These are phyloP conservation scores for Anastrepha obliqua DNA, from an alignment of 1,140 invertebrate species.

Conservation along the genomic window DNA sequence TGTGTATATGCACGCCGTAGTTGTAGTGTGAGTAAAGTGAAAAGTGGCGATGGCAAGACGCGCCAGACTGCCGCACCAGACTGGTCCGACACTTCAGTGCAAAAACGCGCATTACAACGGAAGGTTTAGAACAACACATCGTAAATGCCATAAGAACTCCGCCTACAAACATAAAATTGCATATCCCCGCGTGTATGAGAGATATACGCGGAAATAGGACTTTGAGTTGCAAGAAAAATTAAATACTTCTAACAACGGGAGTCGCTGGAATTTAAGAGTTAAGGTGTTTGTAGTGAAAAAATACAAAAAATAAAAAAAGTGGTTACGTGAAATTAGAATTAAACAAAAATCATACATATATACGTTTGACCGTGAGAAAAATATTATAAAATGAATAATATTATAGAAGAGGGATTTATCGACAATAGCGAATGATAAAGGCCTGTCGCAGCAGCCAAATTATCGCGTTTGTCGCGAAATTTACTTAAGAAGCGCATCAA, in stretches of 20 bases:
- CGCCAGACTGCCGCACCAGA: background rate
- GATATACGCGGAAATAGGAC: background rate
- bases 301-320: background rate
- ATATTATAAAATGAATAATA: too few species aligned
- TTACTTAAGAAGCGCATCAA: too few species aligned
- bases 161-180: background rate
- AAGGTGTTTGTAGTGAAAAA: background rate
- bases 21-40: background rate
- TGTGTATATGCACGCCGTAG: background rate
- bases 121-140: background rate
- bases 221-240: background rate
- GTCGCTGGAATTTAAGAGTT: background rate
- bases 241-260: background rate
- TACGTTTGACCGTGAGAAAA: too few species aligned
- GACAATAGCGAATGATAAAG: too few species aligned
- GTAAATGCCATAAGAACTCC: background rate
- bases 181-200: background rate
- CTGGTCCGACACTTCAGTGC: background rate
- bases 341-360: too few species aligned
- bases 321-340: too few species aligned
- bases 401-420: too few species aligned
- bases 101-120: slow-evolving; percentile 1
- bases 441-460: too few species aligned
- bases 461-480: too few species aligned
- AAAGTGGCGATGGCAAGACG: background rate